phyloP scores from a whole-genome alignment of 1,140 invertebrate species.

The Pinna nobilis region DNA sequence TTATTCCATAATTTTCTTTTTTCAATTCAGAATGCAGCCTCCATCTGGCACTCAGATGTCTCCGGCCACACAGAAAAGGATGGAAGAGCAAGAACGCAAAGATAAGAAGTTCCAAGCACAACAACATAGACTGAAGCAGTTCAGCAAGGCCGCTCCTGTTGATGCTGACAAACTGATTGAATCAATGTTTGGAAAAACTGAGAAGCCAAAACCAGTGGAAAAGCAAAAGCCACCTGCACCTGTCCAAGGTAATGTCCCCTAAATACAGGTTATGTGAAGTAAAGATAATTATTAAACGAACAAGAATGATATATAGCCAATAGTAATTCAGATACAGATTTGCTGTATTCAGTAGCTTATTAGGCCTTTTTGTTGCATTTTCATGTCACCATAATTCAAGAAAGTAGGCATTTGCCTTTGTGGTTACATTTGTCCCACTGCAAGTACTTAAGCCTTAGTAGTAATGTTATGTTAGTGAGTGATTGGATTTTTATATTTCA shows the following conservation, averaged over 20 bases:
- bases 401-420: no score
- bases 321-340: no score
- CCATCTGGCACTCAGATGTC: background rate
- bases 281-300: no score
- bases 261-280: background rate
- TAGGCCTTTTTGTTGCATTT: no score
- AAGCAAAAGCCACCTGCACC: background rate
- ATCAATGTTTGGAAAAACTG: conserved; percentile 59
- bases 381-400: no score
- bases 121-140: conserved; percentile 55
- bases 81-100: conserved; percentile 45
- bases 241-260: background rate
- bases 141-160: conserved; percentile 47
- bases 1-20: background rate
- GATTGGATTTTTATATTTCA: no score
- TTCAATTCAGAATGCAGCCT: no score
- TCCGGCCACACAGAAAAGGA: conserved; percentile 9
- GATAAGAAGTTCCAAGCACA: conserved; percentile 56
- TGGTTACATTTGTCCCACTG: no score
- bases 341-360: no score
- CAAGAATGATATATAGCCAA: no score
- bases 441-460: no score
- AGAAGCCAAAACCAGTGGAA: conserved; percentile 40
- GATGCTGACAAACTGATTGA: conserved; percentile 59
- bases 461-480: no score